phyloP scores from a whole-genome alignment of 2,113 vertebrate species.

The Marmota flaviventris region DNA sequence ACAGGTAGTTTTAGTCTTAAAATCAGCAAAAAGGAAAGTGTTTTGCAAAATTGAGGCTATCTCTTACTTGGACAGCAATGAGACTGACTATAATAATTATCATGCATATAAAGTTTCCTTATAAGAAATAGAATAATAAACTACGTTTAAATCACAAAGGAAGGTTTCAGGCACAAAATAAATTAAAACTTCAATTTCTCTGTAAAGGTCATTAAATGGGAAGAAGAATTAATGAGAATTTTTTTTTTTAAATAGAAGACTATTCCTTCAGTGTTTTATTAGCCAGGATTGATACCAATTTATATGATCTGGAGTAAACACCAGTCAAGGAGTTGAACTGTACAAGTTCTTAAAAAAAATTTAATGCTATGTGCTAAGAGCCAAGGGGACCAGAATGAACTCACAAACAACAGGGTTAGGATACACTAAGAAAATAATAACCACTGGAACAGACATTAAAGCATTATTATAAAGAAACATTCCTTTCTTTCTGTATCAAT shows the following conservation, averaged over 20 bases:
- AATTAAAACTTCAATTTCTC: conserved; percentile 22
- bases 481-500: background rate
- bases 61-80: background rate
- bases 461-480: background rate
- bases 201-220: conserved; percentile 39
- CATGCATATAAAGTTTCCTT: background rate
- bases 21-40: background rate
- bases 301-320: background rate
- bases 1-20: background rate
- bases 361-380: background rate
- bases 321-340: background rate
- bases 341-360: background rate
- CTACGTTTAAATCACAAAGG: conserved; percentile 44
- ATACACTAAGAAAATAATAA: background rate
- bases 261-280: background rate
- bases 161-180: conserved; percentile 42
- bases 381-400: background rate
- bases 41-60: background rate
- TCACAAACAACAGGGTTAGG: background rate
- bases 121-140: conserved; percentile 15
- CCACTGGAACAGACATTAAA: background rate
- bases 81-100: background rate
- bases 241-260: background rate
- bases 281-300: background rate
- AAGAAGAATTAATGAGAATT: conserved; percentile 52